phyloP scores from a whole-genome alignment of 2,888 invertebrate genomes.

The Pachydiplax longipennis region DNA sequence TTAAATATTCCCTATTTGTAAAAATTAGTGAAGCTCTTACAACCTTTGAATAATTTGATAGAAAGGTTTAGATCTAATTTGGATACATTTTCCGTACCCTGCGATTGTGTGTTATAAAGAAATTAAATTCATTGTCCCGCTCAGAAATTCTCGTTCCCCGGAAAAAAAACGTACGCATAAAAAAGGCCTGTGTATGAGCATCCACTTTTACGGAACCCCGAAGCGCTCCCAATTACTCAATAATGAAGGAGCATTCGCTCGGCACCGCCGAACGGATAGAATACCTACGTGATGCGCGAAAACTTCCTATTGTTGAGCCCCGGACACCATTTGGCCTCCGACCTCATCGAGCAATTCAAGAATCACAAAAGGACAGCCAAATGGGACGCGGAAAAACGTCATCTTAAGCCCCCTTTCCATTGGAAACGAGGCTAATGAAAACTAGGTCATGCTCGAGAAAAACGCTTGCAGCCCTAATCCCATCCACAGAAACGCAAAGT shows the following conservation, averaged over 20 bases:
- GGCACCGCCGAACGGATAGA: neutral
- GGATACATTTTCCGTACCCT: too few species aligned
- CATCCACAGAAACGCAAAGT: neutral
- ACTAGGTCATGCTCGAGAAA: constrained; percentile 16
- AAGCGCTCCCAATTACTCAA: neutral
- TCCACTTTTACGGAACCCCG: too few species aligned
- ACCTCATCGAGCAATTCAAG: neutral
- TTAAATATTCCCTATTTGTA: too few species aligned
- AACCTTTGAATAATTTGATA: too few species aligned
- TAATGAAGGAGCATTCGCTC: neutral
- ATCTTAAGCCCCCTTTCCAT: neutral
- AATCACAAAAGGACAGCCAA: neutral
- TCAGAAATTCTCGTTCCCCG: too few species aligned
- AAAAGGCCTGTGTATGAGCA: too few species aligned
- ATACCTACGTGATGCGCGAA: neutral
- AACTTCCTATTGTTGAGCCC: neutral
- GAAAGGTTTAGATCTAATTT: too few species aligned
- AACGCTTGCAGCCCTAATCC: neutral
- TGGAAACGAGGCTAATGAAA: neutral
- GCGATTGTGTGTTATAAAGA: too few species aligned
- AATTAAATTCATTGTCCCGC: too few species aligned
- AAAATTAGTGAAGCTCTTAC: too few species aligned
- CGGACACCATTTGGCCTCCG: neutral
- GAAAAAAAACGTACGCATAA: too few species aligned
- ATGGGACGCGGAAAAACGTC: neutral